Conservation (phyloP, 1,140 invertebrate species). For the Megathymus violae region DNA sequence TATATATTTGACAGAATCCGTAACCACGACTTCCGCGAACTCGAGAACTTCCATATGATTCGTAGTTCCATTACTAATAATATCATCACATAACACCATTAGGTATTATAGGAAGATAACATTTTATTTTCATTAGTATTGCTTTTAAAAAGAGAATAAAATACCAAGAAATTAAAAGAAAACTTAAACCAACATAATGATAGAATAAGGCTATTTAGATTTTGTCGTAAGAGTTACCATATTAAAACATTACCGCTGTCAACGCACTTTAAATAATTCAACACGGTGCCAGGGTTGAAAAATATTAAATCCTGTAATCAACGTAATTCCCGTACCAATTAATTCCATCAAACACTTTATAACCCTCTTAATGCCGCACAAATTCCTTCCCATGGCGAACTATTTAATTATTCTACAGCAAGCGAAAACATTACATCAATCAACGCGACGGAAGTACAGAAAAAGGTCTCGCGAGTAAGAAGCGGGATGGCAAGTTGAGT, state of each 20-base stretch:
- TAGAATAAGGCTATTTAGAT: neutral
- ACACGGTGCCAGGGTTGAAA: neutral
- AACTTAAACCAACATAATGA: neutral
- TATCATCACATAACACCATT: too few species aligned
- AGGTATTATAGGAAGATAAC: too few species aligned
- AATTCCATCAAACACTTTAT: slow-evolving; percentile 25
- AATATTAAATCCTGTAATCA: slow-evolving; percentile 15
- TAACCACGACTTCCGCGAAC: too few species aligned
- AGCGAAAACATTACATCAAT: slow-evolving; percentile 49
- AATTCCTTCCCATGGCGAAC: slow-evolving; percentile 36
- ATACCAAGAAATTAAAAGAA: too few species aligned
- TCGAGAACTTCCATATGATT: too few species aligned
- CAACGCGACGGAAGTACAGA: slow-evolving; percentile 37
- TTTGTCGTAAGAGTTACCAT: neutral
- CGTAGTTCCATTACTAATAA: too few species aligned
- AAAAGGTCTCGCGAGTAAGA: neutral
- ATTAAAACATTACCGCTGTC: neutral
- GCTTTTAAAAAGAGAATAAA: too few species aligned
- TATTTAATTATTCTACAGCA: slow-evolving; percentile 47
- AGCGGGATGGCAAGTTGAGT: too few species aligned
- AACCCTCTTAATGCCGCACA: slow-evolving; percentile 28
- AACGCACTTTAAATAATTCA: neutral
- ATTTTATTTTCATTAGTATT: too few species aligned
- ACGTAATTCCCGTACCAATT: slow-evolving; percentile 21
- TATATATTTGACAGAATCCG: too few species aligned